Evolutionary conservation across 2,888 invertebrate genomes (phyloP).

Genomic region (Herminia tarsipennalis): DNA sequence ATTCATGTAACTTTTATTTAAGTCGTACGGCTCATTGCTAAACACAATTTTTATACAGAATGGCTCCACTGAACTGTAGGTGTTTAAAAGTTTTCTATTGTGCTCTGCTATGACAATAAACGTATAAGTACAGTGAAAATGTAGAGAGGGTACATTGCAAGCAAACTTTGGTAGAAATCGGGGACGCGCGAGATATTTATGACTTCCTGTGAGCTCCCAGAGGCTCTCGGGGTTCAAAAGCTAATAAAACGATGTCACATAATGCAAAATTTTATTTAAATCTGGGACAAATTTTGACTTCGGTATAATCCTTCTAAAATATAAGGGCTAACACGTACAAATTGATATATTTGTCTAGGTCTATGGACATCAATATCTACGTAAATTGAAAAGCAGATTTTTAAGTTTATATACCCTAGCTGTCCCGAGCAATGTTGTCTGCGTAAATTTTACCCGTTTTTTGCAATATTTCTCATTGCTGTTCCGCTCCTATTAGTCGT

Average conservation of each 20-base stretch:
- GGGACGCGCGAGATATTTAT: slow-evolving; percentile 74
- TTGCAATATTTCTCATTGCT: no score
- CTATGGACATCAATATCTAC: no score
- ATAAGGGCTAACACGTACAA: slow-evolving; percentile 8
- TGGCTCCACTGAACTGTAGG: slow-evolving; percentile 28
- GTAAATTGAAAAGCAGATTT: no score
- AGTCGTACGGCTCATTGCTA: slow-evolving; percentile 27
- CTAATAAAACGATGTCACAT: slow-evolving; percentile 74
- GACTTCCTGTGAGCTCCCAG: slow-evolving; percentile 68
- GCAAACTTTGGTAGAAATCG: slow-evolving; percentile 69
- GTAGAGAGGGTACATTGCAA: slow-evolving; percentile 56
- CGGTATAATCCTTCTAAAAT: slow-evolving; percentile 35
- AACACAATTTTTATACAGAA: slow-evolving; percentile 31
- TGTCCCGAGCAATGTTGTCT: no score
- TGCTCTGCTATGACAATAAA: slow-evolving; percentile 47
- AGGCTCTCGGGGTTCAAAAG: slow-evolving; percentile 70
- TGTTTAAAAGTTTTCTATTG: slow-evolving; percentile 46
- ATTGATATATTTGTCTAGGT: slow-evolving; percentile 22
- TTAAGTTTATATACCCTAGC: no score
- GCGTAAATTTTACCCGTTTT: no score
- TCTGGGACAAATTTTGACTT: slow-evolving; percentile 51
- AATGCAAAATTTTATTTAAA: slow-evolving; percentile 61
- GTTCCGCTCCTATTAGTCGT: no score
- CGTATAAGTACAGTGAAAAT: slow-evolving; percentile 50
- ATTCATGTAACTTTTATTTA: slow-evolving; percentile 54